Evolutionary conservation across 64 coral and sea anemone genomes (phyloP), one percentile per base, ranked within the genome.

Genomic region (Dendrophyllia cribrosa): DNA sequence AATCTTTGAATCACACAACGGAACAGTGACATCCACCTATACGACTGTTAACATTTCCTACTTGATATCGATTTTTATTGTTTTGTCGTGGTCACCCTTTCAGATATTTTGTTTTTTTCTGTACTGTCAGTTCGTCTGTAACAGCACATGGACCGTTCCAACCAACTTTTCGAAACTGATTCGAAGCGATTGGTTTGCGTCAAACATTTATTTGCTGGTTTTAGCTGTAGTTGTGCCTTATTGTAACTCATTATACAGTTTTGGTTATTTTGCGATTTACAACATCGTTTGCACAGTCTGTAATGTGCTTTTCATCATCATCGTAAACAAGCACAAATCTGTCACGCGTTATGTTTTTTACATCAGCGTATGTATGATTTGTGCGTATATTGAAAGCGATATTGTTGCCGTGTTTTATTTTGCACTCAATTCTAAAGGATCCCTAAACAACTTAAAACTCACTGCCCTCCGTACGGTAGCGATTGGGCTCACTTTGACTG

Each of bases 291-390:
- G n/a, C 19, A 78, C 26, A 6, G 43, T 47, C 25, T 48, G 59
- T 47, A 89, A 77, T 51, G n/a, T 46, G 20, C 10, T 77, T 19
- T 89, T 89, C 15, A 46, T 89, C 26, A 59, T 78, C 11, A 23
- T 77, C 55, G 56, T 56, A 56, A 56, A 6, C 53, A 56, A 56
- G 53, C 53, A 56, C 53, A 47, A 17, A 3, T 9, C 7, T 45
- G 66, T 61, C 23, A 90, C 88, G 73, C 5, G 74, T 9, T 90
- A 79, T 70, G 75, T 90, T 22, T 90, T 90, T 12, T 80, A 90
- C 63, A 25, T 21, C 46, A 67, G 88, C 45, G 48, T 90, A 20
- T 90, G 88, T 46, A 90, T 90, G 88, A 34, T 90, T 56, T 78
- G 16, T 66, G 87, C 87, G 13, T 78, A 89, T 16, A 65, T 89